phyloP scores from a whole-genome alignment of 1,140 invertebrate species.

The Periplaneta americana region DNA sequence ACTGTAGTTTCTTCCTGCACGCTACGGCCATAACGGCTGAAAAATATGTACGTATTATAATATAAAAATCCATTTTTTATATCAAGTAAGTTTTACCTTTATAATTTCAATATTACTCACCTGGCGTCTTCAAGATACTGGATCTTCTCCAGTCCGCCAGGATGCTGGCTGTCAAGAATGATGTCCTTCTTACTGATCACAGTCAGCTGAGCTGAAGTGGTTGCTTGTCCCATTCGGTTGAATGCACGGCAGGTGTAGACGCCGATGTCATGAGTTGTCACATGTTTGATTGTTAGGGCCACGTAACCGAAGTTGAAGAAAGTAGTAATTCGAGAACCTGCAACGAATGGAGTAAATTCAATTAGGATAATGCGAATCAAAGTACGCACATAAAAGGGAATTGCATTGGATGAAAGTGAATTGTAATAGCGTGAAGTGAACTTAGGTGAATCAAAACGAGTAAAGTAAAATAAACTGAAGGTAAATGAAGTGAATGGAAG shows the following conservation, averaged over 20 bases:
- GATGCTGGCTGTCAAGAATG: constrained; percentile 80
- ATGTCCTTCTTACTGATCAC: constrained; percentile 83
- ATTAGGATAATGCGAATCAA: no score
- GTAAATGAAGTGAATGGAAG: no score
- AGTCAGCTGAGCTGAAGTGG: constrained; percentile 81
- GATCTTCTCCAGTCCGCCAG: constrained; percentile 81
- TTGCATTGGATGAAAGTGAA: no score
- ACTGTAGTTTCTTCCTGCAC: constrained; percentile 67
- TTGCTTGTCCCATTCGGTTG: constrained; percentile 82
- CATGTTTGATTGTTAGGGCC: constrained; percentile 90
- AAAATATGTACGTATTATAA: constrained; percentile 14
- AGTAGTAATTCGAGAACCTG: constrained; percentile 82
- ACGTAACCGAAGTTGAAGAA: constrained; percentile 97
- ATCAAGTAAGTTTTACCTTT: background rate
- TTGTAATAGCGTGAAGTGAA: no score
- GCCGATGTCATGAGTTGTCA: constrained; percentile 86
- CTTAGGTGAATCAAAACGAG: no score
- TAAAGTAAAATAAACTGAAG: no score
- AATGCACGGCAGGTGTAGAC: constrained; percentile 85
- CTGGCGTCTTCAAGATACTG: constrained; percentile 81
- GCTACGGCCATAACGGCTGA: constrained; percentile 35
- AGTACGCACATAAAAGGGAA: no score
- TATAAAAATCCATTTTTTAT: background rate
- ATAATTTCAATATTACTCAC: constrained; percentile 20
- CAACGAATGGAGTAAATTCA: no score